These are phyloP conservation scores for Buathra laborator DNA, from an alignment of 2,888 invertebrate species.

Conservation along the genomic window DNA sequence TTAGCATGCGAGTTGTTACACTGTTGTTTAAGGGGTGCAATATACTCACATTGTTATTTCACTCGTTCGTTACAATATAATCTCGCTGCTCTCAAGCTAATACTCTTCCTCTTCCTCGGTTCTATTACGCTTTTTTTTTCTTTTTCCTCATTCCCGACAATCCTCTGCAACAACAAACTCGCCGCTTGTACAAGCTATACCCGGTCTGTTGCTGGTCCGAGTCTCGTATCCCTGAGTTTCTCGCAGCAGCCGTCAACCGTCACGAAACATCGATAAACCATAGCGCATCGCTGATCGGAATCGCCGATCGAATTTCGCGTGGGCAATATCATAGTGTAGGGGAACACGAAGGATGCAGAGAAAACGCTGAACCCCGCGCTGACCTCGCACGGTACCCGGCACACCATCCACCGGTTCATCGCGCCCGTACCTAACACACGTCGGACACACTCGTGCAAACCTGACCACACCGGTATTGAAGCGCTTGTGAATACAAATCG, in stretches of 20 bases:
- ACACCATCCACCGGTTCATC: conserved; percentile 7
- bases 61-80: conserved; percentile 1
- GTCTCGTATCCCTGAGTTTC: conserved; percentile 4
- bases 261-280: conserved; percentile 40
- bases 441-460: conserved; percentile 19
- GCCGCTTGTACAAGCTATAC: not conserved
- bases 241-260: conserved; percentile 6
- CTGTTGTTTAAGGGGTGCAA: no score
- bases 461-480: conserved; percentile 7
- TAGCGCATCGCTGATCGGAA: conserved; percentile 41
- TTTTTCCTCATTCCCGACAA: not conserved
- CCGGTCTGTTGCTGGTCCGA: not conserved
- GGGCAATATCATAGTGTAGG: conserved; percentile 2
- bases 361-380: conserved; percentile 21
- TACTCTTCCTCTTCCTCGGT: not conserved
- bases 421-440: conserved; percentile 14
- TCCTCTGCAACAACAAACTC: not conserved
- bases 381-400: conserved; percentile 9
- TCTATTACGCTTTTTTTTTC: not conserved
- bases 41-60: not conserved
- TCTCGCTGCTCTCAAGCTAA: not conserved
- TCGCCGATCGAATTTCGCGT: conserved; percentile 35
- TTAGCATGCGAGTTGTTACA: no score
- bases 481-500: conserved; percentile 34
- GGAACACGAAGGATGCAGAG: not conserved